phyloP scores from a whole-genome alignment of 2,113 vertebrate species.

The Alosa alosa region DNA sequence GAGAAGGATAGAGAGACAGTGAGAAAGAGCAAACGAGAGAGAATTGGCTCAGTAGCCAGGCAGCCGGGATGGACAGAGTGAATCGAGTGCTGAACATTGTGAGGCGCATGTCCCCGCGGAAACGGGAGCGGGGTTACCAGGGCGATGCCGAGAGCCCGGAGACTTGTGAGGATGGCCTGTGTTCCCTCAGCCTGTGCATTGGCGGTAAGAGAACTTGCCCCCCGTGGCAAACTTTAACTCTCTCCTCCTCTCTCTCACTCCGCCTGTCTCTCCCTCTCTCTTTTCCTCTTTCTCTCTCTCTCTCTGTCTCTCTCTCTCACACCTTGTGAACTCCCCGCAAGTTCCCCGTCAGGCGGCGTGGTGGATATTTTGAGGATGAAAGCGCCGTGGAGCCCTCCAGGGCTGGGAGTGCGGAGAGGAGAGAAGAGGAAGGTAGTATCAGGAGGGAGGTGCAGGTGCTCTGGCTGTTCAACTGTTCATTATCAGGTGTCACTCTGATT shows the following conservation, averaged over 20 bases:
- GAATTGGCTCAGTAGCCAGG: constrained; percentile 17
- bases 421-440: neutral
- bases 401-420: neutral
- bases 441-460: neutral
- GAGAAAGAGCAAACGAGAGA: neutral
- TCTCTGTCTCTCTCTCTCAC: neutral
- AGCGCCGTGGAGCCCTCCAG: neutral
- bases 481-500: neutral
- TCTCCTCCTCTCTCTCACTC: constrained; percentile 17
- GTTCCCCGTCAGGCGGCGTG: neutral
- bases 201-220: constrained; percentile 64
- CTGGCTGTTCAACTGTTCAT: neutral
- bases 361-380: neutral
- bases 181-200: constrained; percentile 69
- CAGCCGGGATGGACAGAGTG: constrained; percentile 66
- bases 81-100: constrained; percentile 69
- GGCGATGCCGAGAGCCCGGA: constrained; percentile 67
- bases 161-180: constrained; percentile 69
- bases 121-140: constrained; percentile 65
- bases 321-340: neutral
- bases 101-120: constrained; percentile 71
- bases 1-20: neutral
- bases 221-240: constrained; percentile 45
- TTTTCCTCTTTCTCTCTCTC: constrained; percentile 1
- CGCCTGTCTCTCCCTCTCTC: constrained; percentile 3